Base-by-base conservation (phyloP, 92 coral and sea anemone species). In the Epizoanthus rinbou region DNA sequence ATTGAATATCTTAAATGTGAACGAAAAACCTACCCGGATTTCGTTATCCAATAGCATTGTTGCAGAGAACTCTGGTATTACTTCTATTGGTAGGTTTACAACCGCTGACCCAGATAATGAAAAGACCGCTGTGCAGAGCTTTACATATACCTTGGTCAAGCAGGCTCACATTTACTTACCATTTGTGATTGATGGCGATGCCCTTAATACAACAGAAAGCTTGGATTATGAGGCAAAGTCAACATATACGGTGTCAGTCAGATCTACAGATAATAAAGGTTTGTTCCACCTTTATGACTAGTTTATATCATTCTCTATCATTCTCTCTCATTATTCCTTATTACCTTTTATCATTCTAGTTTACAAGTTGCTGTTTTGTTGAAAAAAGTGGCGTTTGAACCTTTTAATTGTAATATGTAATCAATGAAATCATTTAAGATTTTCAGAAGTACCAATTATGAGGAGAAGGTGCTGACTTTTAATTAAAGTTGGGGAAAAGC, bases 71-170 rank as follows among this genome's bases (percentile, higher is more conserved):
- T 65, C 86, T 47, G 94, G 91, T 33, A 73, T 87, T 16, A 81
- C 88, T 60, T 80, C 89, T 62, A 90, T 96, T 33, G 99, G 98
- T 22, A 69, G 53, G 65, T 65, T 96, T 57, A 81, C 87, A 47
- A 90, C 98, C 69, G 85, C 89, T 60, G 99, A 96, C 80, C 99
- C 99, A 0, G 99, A 96, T 89, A 96, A 96, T 71, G 90, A 65
- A 39, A 78, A 79, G 69, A 80, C 76, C 75, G 70, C 50, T 50
- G 90, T 88, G 41, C 99, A 96, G 84, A 91, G 91, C 43, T 96
- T 94, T 67, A 85, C 56, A 0, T 96, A 96, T 72, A 63, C 64
- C 17, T 35, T 94, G 79, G 69, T 76, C 18, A 76, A 83, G 19
- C 71, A 80, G 41, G 62, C 71, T 54, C 83, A 84, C 21, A 67